Base-by-base conservation (phyloP, 2,888 invertebrate genomes). In the Teleogryllus oceanicus region DNA sequence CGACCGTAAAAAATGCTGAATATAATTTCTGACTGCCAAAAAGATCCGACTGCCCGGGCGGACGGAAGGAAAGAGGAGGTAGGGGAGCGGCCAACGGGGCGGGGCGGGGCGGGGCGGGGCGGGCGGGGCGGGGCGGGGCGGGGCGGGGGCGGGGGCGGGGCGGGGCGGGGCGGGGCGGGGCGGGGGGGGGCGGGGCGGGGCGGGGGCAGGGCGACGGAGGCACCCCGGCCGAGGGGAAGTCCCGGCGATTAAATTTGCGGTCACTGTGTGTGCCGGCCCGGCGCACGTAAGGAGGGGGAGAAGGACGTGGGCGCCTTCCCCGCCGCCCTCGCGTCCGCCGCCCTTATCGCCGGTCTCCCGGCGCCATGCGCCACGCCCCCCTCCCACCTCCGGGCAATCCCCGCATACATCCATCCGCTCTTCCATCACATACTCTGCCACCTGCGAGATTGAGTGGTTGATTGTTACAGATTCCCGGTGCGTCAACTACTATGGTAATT, bases 1-100 rank as follows among this genome's bases (percentile, higher is more conserved):
- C 80, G 82, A 79, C 82, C 82, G 83, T 82, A 82, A 83, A 83
- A 83, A 83, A 82, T 82, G 83, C 83, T 83, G 83, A 83, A 83
- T 83, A 82, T 81, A 80, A 80, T 81, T 81, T 76, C 51, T 80
- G 81, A 81, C 78, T 81, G 81, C 80, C 81, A 80, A 80, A 79
- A 80, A 80, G 37, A 50, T 74, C 49, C 16, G 51, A n/a, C 77
- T 24, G 77, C 49, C 2, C 75, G 75, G 13, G 75, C 75, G 75
- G 75, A 16, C 24, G 49, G 11, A 62, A 74, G 74, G 78, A 20
- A 51, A 49, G 78, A 51, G n/a, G 76, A 24, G 12, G 76, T 24
- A 13, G 77, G n/a, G 50, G 78, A 78, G 50, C 21, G 24, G 49
- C 50, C n/a, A 49, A 49, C 50, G 49, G 16, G 50, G 50, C 49